Percentiles rank a stretch among this genome's conserved stretches.
These are phyloP conservation scores for Vireo griseus DNA, from an alignment of 2,797 vertebrate genomes.

Conservation along the genomic window DNA sequence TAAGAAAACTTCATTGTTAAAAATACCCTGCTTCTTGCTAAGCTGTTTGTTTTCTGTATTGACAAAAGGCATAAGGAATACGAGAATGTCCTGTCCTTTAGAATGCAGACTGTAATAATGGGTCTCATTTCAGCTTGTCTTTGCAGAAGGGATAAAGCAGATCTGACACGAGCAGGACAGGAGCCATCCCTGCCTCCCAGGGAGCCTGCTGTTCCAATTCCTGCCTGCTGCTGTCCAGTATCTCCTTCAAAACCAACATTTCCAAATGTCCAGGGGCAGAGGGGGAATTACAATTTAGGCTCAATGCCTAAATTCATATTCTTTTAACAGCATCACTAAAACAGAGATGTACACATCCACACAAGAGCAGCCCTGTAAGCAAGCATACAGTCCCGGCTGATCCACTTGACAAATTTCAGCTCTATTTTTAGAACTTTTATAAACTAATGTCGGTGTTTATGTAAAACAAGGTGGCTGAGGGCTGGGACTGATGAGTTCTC, in stretches of 20 bases:
- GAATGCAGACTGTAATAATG: neutral
- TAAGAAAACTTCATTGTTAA: conserved; percentile 49
- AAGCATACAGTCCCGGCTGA: neutral
- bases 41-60: conserved; percentile 44
- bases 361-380: neutral
- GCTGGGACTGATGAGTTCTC: neutral
- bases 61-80: conserved; percentile 19
- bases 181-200: neutral
- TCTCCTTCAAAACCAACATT: neutral
- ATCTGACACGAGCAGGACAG: neutral
- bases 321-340: neutral
- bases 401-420: neutral
- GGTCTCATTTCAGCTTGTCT: conserved; percentile 13
- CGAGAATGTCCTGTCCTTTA: conserved; percentile 54
- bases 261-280: neutral
- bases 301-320: neutral
- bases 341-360: neutral
- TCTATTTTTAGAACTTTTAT: conserved; percentile 35
- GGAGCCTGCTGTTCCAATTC: neutral
- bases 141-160: neutral
- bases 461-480: conserved; percentile 12
- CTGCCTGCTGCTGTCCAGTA: neutral
- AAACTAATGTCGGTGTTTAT: conserved; percentile 29
- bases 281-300: neutral
- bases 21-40: conserved; percentile 4